Base-by-base conservation (phyloP, 2,888 invertebrate species). In the Catonia carolina region DNA sequence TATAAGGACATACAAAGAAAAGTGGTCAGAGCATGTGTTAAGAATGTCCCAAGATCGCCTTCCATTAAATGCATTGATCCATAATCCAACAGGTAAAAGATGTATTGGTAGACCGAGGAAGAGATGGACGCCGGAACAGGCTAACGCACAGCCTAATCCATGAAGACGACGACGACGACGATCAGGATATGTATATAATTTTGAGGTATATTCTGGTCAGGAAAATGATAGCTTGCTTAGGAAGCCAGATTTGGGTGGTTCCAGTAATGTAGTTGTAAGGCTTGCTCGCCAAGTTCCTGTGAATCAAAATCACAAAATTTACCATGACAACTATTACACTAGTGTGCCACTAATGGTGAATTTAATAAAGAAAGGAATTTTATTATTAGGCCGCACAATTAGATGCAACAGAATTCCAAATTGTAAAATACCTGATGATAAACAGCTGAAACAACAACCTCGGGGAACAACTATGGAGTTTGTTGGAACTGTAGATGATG, bases 181-280 rank as follows among this genome's bases (percentile, higher is more conserved):
- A n/a, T n/a, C n/a, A n/a, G 60, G 61, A 15, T 54, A 58, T 54
- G 54, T 58, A 17, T 62, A 65, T 36, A 59, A 61, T 27, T 60
- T 61, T 45, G 58, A 62, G 41, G 51, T 62, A 8, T 61, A 62
- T 49, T 50, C 55, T 36, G 62, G 64, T n/a, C 47, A 57, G 35
- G 60, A 61, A 31, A 42, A 48, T 35, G 49, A 53, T 35, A 45
- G 60, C 18, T 33, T 47, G 22, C 55, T 36, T 14, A 31, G 39
- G 27, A 53, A 59, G 35, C 56, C 58, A 48, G 61, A 60, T 41
- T 35, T 60, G 8, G 56, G 61, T n/a, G 35, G 49, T 23, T 50
- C 55, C 20, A 22, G 39, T 18, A 58, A 59, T 35, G 53, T 60
- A n/a, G 60, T 63, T 20, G 48, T 57, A 12, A 20, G 56, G 8